phyloP scores from a whole-genome alignment of 2,797 vertebrate species.

The Catostomus latipinnis region DNA sequence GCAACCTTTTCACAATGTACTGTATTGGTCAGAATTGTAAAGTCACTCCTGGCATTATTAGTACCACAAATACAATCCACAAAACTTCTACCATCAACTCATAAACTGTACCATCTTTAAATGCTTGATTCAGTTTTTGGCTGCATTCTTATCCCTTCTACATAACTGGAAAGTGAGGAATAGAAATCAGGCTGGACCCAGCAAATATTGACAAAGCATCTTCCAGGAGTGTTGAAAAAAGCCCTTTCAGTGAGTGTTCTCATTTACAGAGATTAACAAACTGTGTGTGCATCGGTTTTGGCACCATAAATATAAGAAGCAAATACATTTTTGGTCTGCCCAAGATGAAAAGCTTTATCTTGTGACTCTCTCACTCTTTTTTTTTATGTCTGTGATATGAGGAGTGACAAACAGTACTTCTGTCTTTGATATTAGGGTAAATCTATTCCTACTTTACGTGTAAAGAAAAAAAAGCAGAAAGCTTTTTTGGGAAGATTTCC shows the following conservation, averaged over 20 bases:
- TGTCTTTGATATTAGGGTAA: background rate
- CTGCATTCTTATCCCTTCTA: background rate
- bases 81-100: no score
- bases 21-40: no score
- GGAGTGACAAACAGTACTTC: background rate
- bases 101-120: background rate
- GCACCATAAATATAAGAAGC: background rate
- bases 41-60: no score
- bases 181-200: background rate
- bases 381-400: background rate
- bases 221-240: background rate
- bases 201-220: conserved; percentile 2
- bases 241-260: background rate
- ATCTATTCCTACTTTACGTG: background rate
- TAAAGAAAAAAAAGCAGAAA: background rate
- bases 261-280: background rate
- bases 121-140: background rate
- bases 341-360: background rate
- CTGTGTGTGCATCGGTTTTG: background rate
- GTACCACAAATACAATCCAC: no score
- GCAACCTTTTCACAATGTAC: no score
- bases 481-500: background rate
- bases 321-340: background rate
- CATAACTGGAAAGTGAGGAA: conserved; percentile 29
- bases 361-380: background rate